These are phyloP conservation scores for Callopanchax toddi DNA, from an alignment of 2,113 vertebrate species.

Conservation along the genomic window DNA sequence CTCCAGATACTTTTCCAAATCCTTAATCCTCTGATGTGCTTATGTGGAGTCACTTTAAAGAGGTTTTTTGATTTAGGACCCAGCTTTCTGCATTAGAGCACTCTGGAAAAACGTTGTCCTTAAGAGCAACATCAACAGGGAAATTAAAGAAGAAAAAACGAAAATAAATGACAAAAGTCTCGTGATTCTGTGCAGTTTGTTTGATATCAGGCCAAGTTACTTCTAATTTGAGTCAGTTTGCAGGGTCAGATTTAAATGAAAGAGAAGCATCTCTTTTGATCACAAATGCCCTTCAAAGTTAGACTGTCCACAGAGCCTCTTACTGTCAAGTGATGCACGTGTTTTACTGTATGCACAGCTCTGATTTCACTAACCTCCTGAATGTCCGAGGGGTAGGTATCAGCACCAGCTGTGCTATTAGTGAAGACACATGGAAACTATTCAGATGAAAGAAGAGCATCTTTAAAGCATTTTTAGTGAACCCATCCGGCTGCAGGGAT, in stretches of 20 bases:
- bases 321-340: slow-evolving; percentile 4
- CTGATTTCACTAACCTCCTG: slow-evolving; percentile 22
- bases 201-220: slow-evolving; percentile 55
- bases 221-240: slow-evolving; percentile 48
- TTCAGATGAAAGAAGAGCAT: slow-evolving; percentile 39
- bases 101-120: slow-evolving; percentile 6
- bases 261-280: slow-evolving; percentile 17
- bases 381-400: slow-evolving; percentile 22
- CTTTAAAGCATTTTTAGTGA: slow-evolving; percentile 32
- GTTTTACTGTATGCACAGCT: slow-evolving; percentile 25
- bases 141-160: background rate
- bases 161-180: slow-evolving; percentile 32
- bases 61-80: slow-evolving; percentile 6
- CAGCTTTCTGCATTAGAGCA: slow-evolving; percentile 4
- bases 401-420: slow-evolving; percentile 31
- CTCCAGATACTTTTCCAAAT: slow-evolving; percentile 19
- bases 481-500: background rate
- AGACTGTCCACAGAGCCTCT: slow-evolving; percentile 22
- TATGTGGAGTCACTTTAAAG: background rate
- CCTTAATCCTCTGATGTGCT: background rate
- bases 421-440: slow-evolving; percentile 36
- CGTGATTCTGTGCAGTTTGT: slow-evolving; percentile 45
- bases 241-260: slow-evolving; percentile 38
- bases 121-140: background rate
- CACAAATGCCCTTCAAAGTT: slow-evolving; percentile 6